Evolutionary conservation across 2,797 vertebrate species (phyloP).

Genomic region (Borostomias antarcticus): DNA sequence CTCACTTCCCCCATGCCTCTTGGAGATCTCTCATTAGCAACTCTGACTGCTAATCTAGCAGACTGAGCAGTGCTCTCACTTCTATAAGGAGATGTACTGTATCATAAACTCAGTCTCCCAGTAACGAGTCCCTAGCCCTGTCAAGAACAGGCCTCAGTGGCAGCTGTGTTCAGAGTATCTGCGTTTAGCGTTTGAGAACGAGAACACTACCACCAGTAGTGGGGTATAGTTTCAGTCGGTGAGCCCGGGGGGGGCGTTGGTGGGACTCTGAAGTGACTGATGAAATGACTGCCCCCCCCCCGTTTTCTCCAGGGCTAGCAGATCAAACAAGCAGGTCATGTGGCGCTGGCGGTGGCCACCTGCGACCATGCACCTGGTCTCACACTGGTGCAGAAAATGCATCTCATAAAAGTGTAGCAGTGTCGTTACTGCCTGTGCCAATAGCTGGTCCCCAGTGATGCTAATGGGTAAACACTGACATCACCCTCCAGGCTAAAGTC

Average conservation of each 20-base stretch:
- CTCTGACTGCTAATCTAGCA: slow-evolving; percentile 28
- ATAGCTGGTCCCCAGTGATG: neutral
- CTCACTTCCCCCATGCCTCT: slow-evolving; percentile 43
- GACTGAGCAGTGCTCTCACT: slow-evolving; percentile 31
- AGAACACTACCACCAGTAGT: neutral
- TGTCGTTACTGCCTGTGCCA: no score
- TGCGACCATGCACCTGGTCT: neutral
- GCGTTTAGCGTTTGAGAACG: neutral
- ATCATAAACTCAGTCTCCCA: neutral
- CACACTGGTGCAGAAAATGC: neutral
- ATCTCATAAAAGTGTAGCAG: neutral
- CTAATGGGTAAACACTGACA: neutral
- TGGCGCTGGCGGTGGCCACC: neutral
- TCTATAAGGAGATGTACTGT: neutral
- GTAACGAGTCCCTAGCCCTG: neutral
- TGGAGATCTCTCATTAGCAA: slow-evolving; percentile 41
- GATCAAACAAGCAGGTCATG: slow-evolving; percentile 13
- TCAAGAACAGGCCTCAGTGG: neutral
- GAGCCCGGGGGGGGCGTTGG: neutral
- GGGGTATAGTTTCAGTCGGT: neutral
- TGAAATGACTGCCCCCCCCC: neutral
- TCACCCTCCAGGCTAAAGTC: neutral
- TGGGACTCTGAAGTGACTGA: neutral
- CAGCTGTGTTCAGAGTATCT: neutral
- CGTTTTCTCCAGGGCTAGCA: neutral